Conservation (phyloP, 2,113 vertebrate species). For the Leptobrachium leishanense region DNA sequence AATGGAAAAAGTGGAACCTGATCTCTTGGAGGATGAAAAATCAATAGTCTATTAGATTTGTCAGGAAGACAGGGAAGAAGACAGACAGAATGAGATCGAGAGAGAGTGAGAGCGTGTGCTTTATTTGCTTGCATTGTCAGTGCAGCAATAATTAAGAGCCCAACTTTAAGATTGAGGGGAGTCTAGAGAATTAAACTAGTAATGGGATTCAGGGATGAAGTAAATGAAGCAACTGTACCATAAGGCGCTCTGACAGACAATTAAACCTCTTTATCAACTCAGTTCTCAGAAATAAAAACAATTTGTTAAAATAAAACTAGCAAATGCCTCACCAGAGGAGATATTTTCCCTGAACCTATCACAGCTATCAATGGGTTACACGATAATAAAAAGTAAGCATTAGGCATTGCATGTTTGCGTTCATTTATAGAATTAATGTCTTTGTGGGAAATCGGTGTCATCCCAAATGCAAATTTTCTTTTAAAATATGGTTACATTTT, state of each 20-base stretch:
- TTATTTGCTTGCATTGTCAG: conserved; percentile 59
- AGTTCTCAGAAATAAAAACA: conserved; percentile 67
- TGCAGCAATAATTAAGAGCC: conserved; percentile 70
- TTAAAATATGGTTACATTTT: too few relatives aligned
- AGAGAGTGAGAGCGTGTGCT: conserved; percentile 7
- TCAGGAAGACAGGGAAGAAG: conserved; percentile 64
- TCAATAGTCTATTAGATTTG: conserved; percentile 93
- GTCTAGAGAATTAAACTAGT: conserved; percentile 69
- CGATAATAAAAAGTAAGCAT: background rate
- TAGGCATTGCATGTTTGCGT: too few relatives aligned
- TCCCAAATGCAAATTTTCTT: too few relatives aligned
- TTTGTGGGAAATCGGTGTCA: too few relatives aligned
- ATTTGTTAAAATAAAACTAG: conserved; percentile 38
- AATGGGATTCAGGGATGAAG: conserved; percentile 73
- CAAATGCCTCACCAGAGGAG: conserved; percentile 7
- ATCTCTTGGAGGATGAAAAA: conserved; percentile 86
- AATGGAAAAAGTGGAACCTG: conserved; percentile 79
- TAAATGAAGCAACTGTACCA: conserved; percentile 71
- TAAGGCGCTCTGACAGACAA: conserved; percentile 76
- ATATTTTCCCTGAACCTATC: rapidly evolving
- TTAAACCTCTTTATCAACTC: conserved; percentile 77
- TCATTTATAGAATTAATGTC: too few relatives aligned
- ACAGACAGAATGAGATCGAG: conserved; percentile 28
- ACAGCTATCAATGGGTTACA: background rate
- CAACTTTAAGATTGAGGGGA: conserved; percentile 61